These are phyloP conservation scores for Lysiphlebus fabarum DNA, from an alignment of 1,140 invertebrate genomes.

Conservation along the genomic window DNA sequence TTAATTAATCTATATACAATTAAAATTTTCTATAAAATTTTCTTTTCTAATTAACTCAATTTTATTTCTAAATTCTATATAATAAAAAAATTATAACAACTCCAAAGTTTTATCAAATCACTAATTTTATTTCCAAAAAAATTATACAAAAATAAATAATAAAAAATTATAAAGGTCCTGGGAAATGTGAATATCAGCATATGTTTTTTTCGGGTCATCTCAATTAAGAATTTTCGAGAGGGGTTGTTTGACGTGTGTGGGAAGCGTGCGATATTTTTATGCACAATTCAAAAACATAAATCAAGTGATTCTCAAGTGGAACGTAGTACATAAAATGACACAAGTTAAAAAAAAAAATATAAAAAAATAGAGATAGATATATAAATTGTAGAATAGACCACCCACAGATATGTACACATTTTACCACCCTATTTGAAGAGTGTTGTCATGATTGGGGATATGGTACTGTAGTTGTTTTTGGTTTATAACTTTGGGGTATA, in stretches of 20 bases:
- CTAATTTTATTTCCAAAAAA: slow-evolving; percentile 1
- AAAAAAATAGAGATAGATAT: slow-evolving; percentile 3
- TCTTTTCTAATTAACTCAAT: no score
- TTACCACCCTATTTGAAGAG: slow-evolving; percentile 18
- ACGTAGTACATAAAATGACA: slow-evolving; percentile 1
- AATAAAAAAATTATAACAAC: not conserved
- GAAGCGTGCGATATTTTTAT: slow-evolving; percentile 42
- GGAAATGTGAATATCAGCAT: slow-evolving; percentile 40
- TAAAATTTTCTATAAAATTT: no score
- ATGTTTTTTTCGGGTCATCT: slow-evolving; percentile 28
- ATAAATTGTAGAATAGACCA: slow-evolving; percentile 1
- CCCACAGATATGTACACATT: not conserved
- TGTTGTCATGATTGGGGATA: slow-evolving; percentile 19
- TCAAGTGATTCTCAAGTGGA: slow-evolving; percentile 32
- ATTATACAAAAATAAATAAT: slow-evolving; percentile 3
- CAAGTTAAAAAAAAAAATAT: not conserved
- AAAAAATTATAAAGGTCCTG: slow-evolving; percentile 25
- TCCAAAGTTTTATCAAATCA: not conserved
- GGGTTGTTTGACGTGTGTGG: slow-evolving; percentile 30
- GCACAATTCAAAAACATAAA: slow-evolving; percentile 42
- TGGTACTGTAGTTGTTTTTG: slow-evolving; percentile 15
- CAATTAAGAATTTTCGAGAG: slow-evolving; percentile 15
- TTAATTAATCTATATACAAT: no score
- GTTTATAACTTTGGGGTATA: not conserved
- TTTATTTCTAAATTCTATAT: no score